Evolutionary conservation across 2,888 invertebrate species (phyloP), one percentile per base, ranked within the genome.

Genomic region (Eilema sororculum): DNA sequence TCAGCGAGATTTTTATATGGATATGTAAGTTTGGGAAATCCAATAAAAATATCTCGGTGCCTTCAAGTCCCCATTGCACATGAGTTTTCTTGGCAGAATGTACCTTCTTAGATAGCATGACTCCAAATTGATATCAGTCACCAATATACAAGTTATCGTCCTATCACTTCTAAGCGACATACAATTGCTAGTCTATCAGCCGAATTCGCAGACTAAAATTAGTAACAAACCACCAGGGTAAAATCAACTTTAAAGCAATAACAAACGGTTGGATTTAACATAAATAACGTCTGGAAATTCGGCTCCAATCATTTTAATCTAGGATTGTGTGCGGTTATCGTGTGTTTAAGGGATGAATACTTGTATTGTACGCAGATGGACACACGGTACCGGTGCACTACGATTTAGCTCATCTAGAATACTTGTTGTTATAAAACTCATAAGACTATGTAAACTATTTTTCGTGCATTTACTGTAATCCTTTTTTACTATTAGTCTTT

Each of bases 391-490:
- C 87, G 84, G 90, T 90, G 90, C 88, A 83, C 88, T 84, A 85
- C 78, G 89, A 87, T 91, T 90, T 87, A 90, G 87, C 85, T 89
- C 87, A 87, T 85, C 78, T 87, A 87, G 78, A 86, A 86, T 86
- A 66, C 66, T 66, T 89, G 88, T 91, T 92, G 89, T 93, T 91
- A 90, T 84, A 84, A 76, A 77, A 72, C 86, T 88, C 84, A 86
- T 91, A 89, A 94, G 91, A 93, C 92, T 93, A 92, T 88, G 86
- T 90, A 87, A 60, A 93, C 94, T 95, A 95, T 95, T 95, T 95
- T 95, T 95, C 91, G 95, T 92, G 93, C 91, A 94, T 95, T 94
- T 95, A 95, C 95, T 95, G 94, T 94, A 95, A 93, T 91, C 90
- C 90, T 91, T 93, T 58, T 93, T 90, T 92, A 94, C 89, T 90